phyloP scores from a whole-genome alignment of 2,888 invertebrate species.

The Drosophila lutescens region DNA sequence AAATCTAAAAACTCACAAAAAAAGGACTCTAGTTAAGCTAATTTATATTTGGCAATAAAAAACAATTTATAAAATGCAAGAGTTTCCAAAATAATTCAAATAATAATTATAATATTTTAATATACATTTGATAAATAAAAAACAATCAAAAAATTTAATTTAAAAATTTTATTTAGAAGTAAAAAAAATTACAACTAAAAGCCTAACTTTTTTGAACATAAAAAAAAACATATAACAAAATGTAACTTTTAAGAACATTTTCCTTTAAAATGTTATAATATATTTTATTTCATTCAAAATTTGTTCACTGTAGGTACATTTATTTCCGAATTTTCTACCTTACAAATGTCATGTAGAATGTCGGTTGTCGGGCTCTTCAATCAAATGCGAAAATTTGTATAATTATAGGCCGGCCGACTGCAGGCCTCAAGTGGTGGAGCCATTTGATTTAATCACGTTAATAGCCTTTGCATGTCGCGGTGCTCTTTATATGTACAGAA shows the following conservation, averaged over 20 bases:
- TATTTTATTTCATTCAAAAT: background rate
- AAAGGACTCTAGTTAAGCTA: too few species aligned
- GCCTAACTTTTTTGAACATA: too few species aligned
- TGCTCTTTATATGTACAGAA: background rate
- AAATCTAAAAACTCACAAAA: too few species aligned
- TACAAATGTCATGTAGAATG: constrained; percentile 31
- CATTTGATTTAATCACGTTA: constrained; percentile 78
- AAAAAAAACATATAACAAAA: too few species aligned
- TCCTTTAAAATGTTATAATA: background rate
- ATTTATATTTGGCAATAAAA: too few species aligned
- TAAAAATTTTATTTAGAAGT: background rate
- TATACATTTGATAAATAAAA: too few species aligned
- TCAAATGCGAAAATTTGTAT: constrained; percentile 75
- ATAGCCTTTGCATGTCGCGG: constrained; percentile 74
- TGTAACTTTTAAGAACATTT: too few species aligned
- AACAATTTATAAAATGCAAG: too few species aligned
- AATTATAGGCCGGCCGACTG: constrained; percentile 63
- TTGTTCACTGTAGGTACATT: background rate
- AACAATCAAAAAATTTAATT: background rate
- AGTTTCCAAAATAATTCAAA: too few species aligned
- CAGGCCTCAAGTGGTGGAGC: constrained; percentile 33
- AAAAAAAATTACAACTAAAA: too few species aligned
- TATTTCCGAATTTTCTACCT: background rate
- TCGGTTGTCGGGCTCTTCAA: constrained; percentile 61
- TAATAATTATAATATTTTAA: too few species aligned